Percentiles rank a stretch among this genome's conserved stretches.
Conservation (phyloP, 2,797 vertebrate genomes). For the Leptatherina wallacei region DNA sequence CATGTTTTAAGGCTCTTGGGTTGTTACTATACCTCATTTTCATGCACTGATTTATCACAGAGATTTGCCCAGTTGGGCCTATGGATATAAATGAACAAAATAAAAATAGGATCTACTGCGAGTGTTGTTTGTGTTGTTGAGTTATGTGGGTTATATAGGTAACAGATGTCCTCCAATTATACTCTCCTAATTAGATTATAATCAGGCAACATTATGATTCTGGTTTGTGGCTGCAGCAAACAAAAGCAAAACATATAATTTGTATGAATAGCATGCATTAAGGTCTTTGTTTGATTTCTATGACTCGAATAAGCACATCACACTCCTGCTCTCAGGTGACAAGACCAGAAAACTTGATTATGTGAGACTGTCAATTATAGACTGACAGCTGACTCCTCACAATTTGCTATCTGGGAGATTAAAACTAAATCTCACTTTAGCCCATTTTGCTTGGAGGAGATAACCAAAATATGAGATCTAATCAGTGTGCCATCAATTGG, state of each 20-base stretch:
- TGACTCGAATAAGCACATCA: not conserved
- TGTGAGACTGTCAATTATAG: not conserved
- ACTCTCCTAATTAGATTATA: slow-evolving; percentile 73
- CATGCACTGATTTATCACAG: slow-evolving; percentile 35
- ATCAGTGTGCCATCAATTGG: slow-evolving; percentile 10
- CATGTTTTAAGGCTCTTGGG: slow-evolving; percentile 22
- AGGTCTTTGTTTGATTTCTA: slow-evolving; percentile 14
- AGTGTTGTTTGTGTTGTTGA: slow-evolving; percentile 44
- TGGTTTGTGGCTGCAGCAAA: slow-evolving; percentile 54
- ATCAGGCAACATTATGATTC: slow-evolving; percentile 73
- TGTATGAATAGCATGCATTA: slow-evolving; percentile 42
- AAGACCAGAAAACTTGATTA: too few relatives aligned
- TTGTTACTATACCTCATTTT: slow-evolving; percentile 13
- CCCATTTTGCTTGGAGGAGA: slow-evolving; percentile 9
- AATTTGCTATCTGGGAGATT: slow-evolving; percentile 10
- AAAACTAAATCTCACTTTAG: slow-evolving; percentile 26
- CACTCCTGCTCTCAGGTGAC: not conserved
- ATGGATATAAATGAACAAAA: slow-evolving; percentile 30
- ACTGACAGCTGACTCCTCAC: slow-evolving; percentile 25
- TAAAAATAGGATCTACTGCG: slow-evolving; percentile 25
- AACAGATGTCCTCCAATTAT: slow-evolving; percentile 80
- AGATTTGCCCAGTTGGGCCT: slow-evolving; percentile 20
- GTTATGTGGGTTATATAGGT: slow-evolving; percentile 60
- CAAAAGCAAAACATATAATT: slow-evolving; percentile 48
- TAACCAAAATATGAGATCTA: slow-evolving; percentile 23